Percentiles rank a stretch among this genome's conserved stretches.
Conservation (phyloP, 1,140 invertebrate genomes). For the Euschistus heros region DNA sequence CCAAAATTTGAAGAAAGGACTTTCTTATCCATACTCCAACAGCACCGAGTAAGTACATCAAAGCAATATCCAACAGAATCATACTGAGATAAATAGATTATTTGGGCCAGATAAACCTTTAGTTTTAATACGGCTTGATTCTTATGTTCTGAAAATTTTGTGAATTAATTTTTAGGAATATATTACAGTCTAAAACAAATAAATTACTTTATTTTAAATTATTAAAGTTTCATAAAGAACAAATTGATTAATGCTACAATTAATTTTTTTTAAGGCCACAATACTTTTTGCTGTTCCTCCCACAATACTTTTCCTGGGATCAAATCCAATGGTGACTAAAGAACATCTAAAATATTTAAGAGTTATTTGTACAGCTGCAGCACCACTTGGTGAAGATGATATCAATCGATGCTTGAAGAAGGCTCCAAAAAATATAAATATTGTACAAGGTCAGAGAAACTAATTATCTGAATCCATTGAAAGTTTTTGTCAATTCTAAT, state of each 20-base stretch:
- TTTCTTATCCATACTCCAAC: background rate
- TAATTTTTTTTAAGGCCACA: background rate
- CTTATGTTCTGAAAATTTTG: too few species aligned
- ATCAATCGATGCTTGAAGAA: conserved; percentile 27
- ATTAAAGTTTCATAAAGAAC: too few species aligned
- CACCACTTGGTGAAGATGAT: conserved; percentile 42
- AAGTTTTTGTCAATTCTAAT: background rate
- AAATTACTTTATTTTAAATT: too few species aligned
- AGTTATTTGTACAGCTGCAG: conserved; percentile 49
- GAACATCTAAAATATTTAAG: conserved; percentile 46
- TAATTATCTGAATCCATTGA: too few species aligned
- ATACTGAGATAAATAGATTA: too few species aligned
- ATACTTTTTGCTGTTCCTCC: conserved; percentile 54
- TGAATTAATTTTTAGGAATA: too few species aligned
- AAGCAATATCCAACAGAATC: too few species aligned
- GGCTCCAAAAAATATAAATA: conserved; percentile 34
- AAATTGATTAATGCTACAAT: too few species aligned
- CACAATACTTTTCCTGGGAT: conserved; percentile 49
- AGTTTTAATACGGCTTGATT: too few species aligned
- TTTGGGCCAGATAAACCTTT: too few species aligned
- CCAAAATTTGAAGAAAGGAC: background rate
- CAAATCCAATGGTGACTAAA: conserved; percentile 47
- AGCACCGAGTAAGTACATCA: background rate
- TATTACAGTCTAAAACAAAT: too few species aligned
- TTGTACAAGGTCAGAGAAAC: background rate